Evolutionary conservation across 1,140 invertebrate species (phyloP).

Genomic region (Zaprionus kolodkinae): DNA sequence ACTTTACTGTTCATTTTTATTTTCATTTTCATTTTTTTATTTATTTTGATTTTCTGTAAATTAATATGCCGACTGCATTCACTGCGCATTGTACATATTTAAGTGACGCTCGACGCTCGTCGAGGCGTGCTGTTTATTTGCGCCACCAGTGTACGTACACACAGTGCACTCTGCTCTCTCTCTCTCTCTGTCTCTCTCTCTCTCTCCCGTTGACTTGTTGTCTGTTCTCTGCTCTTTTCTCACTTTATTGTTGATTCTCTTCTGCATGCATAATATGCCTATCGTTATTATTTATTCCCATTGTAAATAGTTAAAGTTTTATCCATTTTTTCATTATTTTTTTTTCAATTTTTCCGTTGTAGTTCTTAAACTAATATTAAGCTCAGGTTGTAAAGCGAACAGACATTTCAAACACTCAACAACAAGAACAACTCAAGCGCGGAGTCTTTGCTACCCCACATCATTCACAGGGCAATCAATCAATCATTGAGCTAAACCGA

Average conservation of each 20-base stretch:
- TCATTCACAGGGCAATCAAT: constrained; percentile 72
- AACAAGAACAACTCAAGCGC: constrained; percentile 21
- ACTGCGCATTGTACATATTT: constrained; percentile 36
- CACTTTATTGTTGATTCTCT: constrained; percentile 10
- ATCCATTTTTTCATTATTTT: constrained; percentile 27
- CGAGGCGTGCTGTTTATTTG: constrained; percentile 19
- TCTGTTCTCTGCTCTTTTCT: constrained; percentile 33
- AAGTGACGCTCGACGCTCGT: constrained; percentile 28
- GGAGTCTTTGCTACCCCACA: constrained; percentile 39
- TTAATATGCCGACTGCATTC: constrained; percentile 57
- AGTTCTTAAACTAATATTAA: constrained; percentile 56
- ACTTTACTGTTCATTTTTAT: not conserved
- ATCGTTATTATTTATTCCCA: constrained; percentile 26
- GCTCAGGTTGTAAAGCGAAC: constrained; percentile 71
- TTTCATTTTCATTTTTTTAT: constrained; percentile 21
- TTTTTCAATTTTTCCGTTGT: constrained; percentile 10
- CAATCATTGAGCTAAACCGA: constrained; percentile 59
- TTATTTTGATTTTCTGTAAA: constrained; percentile 44
- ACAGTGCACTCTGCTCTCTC: constrained; percentile 20
- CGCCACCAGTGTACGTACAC: constrained; percentile 13
- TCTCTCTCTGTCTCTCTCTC: constrained; percentile 6
- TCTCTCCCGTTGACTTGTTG: constrained; percentile 24
- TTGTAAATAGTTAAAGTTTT: constrained; percentile 41
- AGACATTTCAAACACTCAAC: constrained; percentile 44
- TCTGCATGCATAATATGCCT: constrained; percentile 19